Evolutionary conservation across 2,797 vertebrate genomes (phyloP).

Genomic region (Fringilla coelebs): DNA sequence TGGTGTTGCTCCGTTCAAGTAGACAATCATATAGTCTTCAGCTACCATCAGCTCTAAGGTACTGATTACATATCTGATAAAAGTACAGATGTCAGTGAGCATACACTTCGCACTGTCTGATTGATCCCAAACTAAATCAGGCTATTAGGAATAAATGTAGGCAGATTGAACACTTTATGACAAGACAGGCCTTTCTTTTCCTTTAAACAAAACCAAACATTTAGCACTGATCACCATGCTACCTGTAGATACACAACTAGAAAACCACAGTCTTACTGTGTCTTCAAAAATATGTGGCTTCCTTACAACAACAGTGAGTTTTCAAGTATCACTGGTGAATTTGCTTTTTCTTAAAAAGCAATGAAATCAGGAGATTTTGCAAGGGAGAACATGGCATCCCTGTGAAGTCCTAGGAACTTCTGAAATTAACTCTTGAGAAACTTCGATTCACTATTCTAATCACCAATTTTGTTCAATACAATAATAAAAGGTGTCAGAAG

Average conservation of each 20-base stretch:
- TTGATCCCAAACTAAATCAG: background rate
- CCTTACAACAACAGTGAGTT: background rate
- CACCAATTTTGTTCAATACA: background rate
- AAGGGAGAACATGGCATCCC: background rate
- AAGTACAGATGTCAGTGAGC: conserved; percentile 5
- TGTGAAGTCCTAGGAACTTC: background rate
- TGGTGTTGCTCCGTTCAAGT: conserved; percentile 96
- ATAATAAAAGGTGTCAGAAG: background rate
- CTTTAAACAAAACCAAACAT: background rate
- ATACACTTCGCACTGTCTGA: background rate
- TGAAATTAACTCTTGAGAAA: background rate
- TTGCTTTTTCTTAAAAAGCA: background rate
- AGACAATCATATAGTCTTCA: conserved; percentile 98
- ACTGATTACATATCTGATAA: conserved; percentile 92
- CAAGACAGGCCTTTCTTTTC: background rate
- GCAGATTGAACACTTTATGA: background rate
- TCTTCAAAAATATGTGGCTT: background rate
- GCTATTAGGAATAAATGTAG: background rate
- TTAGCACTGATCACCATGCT: background rate
- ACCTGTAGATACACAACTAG: background rate
- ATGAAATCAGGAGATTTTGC: background rate
- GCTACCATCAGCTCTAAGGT: conserved; percentile 98
- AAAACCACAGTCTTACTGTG: background rate
- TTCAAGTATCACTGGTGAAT: background rate
- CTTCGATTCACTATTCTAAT: background rate